Evolutionary conservation across 2,888 invertebrate species (phyloP), one percentile per base, ranked within the genome.

Genomic region (Eledona agricola): DNA sequence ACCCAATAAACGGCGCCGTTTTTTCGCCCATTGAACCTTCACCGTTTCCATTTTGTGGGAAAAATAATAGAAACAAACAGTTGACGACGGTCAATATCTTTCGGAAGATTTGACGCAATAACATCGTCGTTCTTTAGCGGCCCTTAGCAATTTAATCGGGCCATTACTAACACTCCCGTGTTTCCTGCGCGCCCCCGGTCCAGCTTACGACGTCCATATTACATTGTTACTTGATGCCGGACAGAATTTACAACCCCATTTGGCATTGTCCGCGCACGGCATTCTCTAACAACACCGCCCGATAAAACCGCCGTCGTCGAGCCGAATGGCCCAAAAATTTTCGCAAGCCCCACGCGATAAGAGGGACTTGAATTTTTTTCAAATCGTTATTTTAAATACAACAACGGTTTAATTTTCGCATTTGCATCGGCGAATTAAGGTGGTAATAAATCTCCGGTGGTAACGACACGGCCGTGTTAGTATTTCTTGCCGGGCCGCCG

Each of bases 191-290:
- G 63, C 59, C 63, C 60, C 57, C 54, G 57, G 65, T 60, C 62
- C 64, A 57, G 62, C 62, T 61, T 59, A 57, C 55, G 59, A 60
- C 56, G 56, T 58, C 58, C 55, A 65, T 66, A 63, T 64, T 64
- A 65, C 62, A 64, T 62, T 66, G 61, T 64, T 63, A 62, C 57
- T 60, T 61, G 60, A 60, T 63, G 55, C 50, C 57, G 52, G 46
- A 50, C 56, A 17, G 59, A 65, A 66, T 66, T 66, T 66, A 66
- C 65, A 56, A 46, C 62, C 61, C 66, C 66, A 65, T 66, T 66
- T 65, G 64, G 66, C 65, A 64, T 66, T 66, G 66, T 66, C 65
- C 65, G 58, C 60, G 46, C 45, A 50, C 63, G 60, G 59, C 56
- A 62, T 61, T 59, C 62, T 58, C 61, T 57, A 61, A 61, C 61